Conservation (phyloP, 2,113 vertebrate species). For the Protobothrops flavoviridis region DNA sequence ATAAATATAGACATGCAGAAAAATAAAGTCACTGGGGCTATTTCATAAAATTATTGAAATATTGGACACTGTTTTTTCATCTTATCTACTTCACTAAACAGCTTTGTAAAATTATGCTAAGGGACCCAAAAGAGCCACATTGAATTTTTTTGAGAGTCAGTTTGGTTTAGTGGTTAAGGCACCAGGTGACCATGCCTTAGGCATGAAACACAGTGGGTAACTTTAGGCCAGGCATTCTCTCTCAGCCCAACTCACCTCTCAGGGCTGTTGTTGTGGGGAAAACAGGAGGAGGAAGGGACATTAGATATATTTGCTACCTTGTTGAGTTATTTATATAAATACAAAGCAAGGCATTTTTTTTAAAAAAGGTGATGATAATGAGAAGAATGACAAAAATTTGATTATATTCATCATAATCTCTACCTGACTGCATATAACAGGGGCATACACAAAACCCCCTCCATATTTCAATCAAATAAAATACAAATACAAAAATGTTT, state of each 20-base stretch:
- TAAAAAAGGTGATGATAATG: background rate
- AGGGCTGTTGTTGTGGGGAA: background rate
- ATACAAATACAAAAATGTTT: conserved; percentile 18
- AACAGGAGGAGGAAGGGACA: background rate
- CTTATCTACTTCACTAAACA: background rate
- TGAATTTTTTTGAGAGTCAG: background rate
- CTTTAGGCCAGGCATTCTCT: background rate
- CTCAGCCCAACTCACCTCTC: background rate
- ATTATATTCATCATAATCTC: background rate
- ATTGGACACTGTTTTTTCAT: background rate
- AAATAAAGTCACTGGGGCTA: background rate
- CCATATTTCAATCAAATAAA: background rate
- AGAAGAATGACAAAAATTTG: background rate
- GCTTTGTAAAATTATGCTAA: background rate
- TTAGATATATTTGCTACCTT: background rate
- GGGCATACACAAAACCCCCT: background rate
- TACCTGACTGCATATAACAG: background rate
- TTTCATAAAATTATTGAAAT: background rate
- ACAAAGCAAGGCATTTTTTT: background rate
- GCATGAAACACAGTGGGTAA: background rate
- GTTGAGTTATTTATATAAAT: background rate
- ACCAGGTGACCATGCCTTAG: background rate
- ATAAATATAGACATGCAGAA: background rate
- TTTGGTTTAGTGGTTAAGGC: background rate
- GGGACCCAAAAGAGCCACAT: background rate